Conservation (phyloP, 2,888 invertebrate species). For the Oscheius sp. region DNA sequence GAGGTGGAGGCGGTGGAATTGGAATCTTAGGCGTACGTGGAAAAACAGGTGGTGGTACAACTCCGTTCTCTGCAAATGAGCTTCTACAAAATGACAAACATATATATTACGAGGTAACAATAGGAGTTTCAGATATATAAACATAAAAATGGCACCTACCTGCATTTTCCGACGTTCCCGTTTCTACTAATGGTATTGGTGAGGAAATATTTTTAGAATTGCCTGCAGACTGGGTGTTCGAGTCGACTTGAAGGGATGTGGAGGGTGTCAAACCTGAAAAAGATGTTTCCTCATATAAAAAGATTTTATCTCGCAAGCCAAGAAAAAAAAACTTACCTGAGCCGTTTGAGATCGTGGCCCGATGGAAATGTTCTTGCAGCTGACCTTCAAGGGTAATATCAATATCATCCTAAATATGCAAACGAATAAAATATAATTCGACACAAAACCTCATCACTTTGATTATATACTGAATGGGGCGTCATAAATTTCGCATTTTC, state of each 20-base stretch:
- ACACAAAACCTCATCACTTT: slow-evolving; percentile 48
- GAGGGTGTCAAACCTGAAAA: slow-evolving; percentile 40
- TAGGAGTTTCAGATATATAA: neutral
- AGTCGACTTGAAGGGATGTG: slow-evolving; percentile 26
- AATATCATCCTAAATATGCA: slow-evolving; percentile 34
- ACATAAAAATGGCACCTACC: neutral
- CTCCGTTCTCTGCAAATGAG: neutral
- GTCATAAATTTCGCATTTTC: slow-evolving; percentile 69
- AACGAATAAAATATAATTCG: neutral
- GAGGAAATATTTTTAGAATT: slow-evolving; percentile 40
- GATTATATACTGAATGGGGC: slow-evolving; percentile 59
- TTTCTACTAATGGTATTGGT: slow-evolving; percentile 42
- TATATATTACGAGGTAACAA: neutral
- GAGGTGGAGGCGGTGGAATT: slow-evolving; percentile 43
- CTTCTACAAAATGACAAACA: neutral
- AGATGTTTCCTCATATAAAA: neutral
- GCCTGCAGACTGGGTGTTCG: neutral
- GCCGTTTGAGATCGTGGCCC: slow-evolving; percentile 40
- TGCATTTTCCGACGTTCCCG: neutral
- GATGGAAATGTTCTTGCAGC: slow-evolving; percentile 57
- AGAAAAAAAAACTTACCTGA: neutral
- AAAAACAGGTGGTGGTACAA: slow-evolving; percentile 39
- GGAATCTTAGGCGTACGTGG: slow-evolving; percentile 18
- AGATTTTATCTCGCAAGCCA: neutral
- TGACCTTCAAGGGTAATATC: slow-evolving; percentile 61